Conservation (phyloP, 1,140 invertebrate genomes). For the Cepaea nemoralis region DNA sequence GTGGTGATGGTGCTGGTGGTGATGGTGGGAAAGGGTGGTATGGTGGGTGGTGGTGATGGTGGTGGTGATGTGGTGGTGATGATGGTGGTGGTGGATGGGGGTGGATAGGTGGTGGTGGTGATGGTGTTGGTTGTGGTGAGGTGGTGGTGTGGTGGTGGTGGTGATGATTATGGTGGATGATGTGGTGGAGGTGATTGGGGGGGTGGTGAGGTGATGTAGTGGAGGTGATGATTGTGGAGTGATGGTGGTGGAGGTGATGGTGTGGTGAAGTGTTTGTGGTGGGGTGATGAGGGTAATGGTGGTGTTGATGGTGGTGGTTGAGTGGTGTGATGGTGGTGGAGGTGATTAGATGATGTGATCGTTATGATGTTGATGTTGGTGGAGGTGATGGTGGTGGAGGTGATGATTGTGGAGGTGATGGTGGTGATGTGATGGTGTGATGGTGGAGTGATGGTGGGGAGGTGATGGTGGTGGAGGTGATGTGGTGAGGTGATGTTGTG, state of each 20-base stretch:
- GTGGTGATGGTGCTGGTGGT: neutral
- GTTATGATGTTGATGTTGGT: too few species aligned
- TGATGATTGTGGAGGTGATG: too few species aligned
- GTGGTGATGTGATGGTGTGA: too few species aligned
- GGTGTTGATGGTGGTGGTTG: neutral
- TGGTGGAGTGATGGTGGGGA: too few species aligned
- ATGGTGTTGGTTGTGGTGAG: neutral
- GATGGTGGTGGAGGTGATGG: neutral
- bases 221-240: neutral
- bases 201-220: neutral
- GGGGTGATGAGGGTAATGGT: neutral
- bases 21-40: neutral
- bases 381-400: too few species aligned
- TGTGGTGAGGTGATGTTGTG: too few species aligned
- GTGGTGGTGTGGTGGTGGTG: neutral
- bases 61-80: constrained; percentile 33
- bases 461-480: too few species aligned
- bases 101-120: neutral
- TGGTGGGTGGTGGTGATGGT: constrained; percentile 33
- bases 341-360: too few species aligned
- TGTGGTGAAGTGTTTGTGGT: neutral
- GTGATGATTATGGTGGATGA: neutral
- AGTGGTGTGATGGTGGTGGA: too few species aligned
- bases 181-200: neutral
- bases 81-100: neutral